These are phyloP conservation scores for Cheilinus undulatus DNA, from an alignment of 2,113 vertebrate genomes.

Conservation along the genomic window DNA sequence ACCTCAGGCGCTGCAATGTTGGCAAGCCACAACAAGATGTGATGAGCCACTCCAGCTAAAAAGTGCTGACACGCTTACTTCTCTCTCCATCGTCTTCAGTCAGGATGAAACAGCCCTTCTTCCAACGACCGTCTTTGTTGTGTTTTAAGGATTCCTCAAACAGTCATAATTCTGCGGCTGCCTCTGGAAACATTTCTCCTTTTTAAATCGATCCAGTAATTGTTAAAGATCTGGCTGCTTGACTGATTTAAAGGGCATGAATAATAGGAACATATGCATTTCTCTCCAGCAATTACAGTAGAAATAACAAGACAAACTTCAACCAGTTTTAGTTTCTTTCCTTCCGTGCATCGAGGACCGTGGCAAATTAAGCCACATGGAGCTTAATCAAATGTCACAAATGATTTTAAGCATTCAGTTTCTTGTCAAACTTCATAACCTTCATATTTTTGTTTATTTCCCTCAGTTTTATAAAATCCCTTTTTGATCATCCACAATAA, in stretches of 20 bases:
- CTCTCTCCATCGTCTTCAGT: conserved; percentile 34
- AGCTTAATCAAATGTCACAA: conserved; percentile 41
- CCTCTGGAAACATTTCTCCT: conserved; percentile 26
- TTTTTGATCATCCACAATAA: not conserved
- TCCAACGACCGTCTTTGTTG: conserved; percentile 44
- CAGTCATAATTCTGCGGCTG: conserved; percentile 46
- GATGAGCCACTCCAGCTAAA: conserved; percentile 74
- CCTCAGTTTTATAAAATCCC: not conserved
- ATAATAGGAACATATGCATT: conserved; percentile 40
- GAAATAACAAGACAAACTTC: conserved; percentile 19
- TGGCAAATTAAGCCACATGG: conserved; percentile 32
- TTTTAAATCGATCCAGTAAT: conserved; percentile 28
- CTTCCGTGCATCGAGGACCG: conserved; percentile 13
- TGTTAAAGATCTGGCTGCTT: conserved; percentile 6
- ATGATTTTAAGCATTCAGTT: conserved; percentile 25
- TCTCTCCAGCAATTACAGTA: conserved; percentile 9
- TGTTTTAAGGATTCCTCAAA: conserved; percentile 38
- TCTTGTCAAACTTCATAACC: conserved; percentile 18
- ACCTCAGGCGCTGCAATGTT: conserved; percentile 53
- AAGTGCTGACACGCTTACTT: conserved; percentile 75
- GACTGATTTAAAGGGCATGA: conserved; percentile 2
- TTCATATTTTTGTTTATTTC: not conserved
- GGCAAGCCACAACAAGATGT: conserved; percentile 68
- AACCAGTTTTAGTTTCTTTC: conserved; percentile 22
- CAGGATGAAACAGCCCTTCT: conserved; percentile 46